phyloP scores from a whole-genome alignment of 2,888 invertebrate genomes.

The Drosophila helvetica region DNA sequence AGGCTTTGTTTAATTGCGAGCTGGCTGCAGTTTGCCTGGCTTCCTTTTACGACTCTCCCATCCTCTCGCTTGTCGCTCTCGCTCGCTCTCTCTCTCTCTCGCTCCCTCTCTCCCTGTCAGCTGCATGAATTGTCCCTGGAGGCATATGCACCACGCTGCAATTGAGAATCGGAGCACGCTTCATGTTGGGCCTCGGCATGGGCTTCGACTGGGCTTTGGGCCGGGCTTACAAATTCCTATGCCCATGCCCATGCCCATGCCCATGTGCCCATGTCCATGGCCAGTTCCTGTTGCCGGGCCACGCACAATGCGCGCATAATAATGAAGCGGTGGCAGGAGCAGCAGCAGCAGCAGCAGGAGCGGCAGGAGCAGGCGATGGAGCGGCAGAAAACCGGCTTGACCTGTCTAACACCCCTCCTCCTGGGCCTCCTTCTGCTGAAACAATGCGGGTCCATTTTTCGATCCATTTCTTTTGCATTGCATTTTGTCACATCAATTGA shows the following conservation, averaged over 20 bases:
- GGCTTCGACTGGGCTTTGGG: constrained; percentile 46
- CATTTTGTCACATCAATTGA: constrained; percentile 71
- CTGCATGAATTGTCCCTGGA: constrained; percentile 70
- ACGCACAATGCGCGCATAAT: constrained; percentile 80
- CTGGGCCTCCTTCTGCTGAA: not conserved
- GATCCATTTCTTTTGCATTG: constrained; percentile 47
- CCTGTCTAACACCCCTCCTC: constrained; percentile 34
- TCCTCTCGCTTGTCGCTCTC: not conserved
- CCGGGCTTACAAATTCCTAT: constrained; percentile 63
- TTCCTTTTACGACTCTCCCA: constrained; percentile 41
- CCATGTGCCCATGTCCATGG: constrained; percentile 24
- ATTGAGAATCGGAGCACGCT: constrained; percentile 79
- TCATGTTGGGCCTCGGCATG: constrained; percentile 50
- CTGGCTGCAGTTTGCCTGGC: constrained; percentile 54
- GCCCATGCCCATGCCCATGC: constrained; percentile 57
- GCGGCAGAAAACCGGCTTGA: constrained; percentile 45
- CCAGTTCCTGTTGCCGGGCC: constrained; percentile 70
- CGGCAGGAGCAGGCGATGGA: constrained; percentile 37
- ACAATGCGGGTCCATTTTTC: constrained; percentile 2
- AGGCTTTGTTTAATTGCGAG: constrained; percentile 75
- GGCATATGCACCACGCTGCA: constrained; percentile 73
- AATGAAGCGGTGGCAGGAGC: constrained; percentile 52
- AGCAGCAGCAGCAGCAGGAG: constrained; percentile 5
- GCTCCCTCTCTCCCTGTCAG: constrained; percentile 19
- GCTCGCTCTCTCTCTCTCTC: not conserved